phyloP scores from a whole-genome alignment of 2,888 invertebrate species.

The Tetragonula carbonaria region DNA sequence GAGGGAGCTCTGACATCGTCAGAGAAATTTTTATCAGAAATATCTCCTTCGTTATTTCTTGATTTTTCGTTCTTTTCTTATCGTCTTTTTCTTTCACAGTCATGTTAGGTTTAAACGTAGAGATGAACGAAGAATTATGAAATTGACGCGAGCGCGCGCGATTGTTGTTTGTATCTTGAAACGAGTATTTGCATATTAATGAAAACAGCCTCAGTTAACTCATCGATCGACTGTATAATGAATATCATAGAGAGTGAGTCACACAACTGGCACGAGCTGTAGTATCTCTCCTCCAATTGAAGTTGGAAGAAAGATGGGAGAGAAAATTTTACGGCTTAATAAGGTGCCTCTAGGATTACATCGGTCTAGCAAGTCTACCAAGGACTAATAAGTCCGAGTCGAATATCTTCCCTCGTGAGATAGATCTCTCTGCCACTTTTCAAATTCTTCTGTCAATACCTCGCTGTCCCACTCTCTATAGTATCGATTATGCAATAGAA shows the following conservation, averaged over 20 bases:
- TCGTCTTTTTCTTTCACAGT: not conserved
- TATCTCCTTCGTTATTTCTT: not conserved
- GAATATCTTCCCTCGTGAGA: not conserved
- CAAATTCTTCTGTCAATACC: not conserved
- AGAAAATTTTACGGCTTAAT: conserved; percentile 16
- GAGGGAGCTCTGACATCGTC: no score
- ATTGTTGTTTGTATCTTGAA: conserved; percentile 32
- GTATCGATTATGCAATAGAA: no score
- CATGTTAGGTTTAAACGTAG: conserved; percentile 3
- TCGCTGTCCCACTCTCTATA: not conserved
- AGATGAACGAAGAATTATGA: conserved; percentile 11
- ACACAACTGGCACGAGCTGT: conserved; percentile 33
- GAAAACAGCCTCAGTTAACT: conserved; percentile 40
- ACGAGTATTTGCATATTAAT: conserved; percentile 51
- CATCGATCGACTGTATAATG: conserved; percentile 38
- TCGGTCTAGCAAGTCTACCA: not conserved
- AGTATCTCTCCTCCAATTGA: conserved; percentile 3
- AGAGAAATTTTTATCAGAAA: no score
- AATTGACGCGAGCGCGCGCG: conserved; percentile 15
- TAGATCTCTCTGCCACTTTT: not conserved
- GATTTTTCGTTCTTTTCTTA: not conserved
- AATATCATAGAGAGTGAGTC: conserved; percentile 31
- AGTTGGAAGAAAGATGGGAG: conserved; percentile 13
- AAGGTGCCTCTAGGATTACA: not conserved
- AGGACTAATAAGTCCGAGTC: not conserved